Conservation (phyloP, 2,888 invertebrate species). For the Oegoconia quadripuncta region DNA sequence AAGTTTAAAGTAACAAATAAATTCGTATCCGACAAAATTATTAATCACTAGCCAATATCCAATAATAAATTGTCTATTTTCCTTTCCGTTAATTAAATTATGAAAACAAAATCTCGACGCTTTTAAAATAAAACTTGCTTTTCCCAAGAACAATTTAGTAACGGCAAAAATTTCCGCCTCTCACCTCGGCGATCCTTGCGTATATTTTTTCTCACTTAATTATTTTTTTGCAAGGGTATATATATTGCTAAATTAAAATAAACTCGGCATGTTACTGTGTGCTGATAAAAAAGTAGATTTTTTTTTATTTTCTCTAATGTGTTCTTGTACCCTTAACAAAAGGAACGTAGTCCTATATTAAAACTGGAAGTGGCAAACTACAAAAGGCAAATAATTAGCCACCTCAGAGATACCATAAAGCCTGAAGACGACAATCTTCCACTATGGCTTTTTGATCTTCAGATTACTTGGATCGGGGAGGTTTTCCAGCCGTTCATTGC, state of each 20-base stretch:
- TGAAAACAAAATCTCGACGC: not conserved
- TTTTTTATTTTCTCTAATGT: constrained; percentile 32
- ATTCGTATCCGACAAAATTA: too few relatives aligned
- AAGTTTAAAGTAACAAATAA: too few relatives aligned
- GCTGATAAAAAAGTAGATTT: constrained; percentile 23
- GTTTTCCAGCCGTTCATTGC: too few relatives aligned
- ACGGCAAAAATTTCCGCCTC: not conserved
- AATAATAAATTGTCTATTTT: too few relatives aligned
- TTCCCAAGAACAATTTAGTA: not conserved
- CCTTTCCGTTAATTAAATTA: too few relatives aligned
- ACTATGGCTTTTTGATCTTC: too few relatives aligned
- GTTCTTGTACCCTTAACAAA: constrained; percentile 30
- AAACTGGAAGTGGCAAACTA: not conserved
- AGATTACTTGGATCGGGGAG: too few relatives aligned
- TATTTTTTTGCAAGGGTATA: constrained; percentile 36
- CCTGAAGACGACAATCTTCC: too few relatives aligned
- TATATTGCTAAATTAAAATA: constrained; percentile 34
- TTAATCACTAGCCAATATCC: too few relatives aligned
- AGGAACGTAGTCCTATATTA: constrained; percentile 11
- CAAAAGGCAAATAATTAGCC: too few relatives aligned
- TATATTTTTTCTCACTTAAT: constrained; percentile 36
- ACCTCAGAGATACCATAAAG: too few relatives aligned
- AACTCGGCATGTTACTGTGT: constrained; percentile 29
- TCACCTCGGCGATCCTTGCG: not conserved
- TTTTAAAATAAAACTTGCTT: not conserved